Evolutionary conservation across 2,888 invertebrate species (phyloP).

Genomic region (Parnassius apollo): DNA sequence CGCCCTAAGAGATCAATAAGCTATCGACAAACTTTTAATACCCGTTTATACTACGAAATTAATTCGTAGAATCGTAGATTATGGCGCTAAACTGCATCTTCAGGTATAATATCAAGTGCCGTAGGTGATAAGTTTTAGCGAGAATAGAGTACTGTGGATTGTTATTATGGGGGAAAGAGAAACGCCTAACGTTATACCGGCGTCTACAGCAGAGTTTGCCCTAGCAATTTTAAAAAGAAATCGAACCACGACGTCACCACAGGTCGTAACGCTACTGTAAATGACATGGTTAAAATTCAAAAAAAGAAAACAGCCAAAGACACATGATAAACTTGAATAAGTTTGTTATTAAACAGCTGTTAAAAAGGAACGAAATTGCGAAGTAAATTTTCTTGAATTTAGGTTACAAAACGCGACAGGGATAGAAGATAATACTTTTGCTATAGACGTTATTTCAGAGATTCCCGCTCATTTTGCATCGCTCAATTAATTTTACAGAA

Average conservation of each 20-base stretch:
- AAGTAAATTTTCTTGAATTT: slow-evolving; percentile 32
- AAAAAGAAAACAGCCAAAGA: too few species aligned
- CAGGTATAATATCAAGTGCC: slow-evolving; percentile 49
- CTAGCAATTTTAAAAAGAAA: slow-evolving; percentile 64
- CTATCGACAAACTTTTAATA: too few species aligned
- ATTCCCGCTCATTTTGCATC: slow-evolving; percentile 44
- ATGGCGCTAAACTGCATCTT: too few species aligned
- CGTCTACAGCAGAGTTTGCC: slow-evolving; percentile 63
- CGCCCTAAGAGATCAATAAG: too few species aligned
- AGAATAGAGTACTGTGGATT: slow-evolving; percentile 75
- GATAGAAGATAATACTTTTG: slow-evolving; percentile 42
- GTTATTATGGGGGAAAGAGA: slow-evolving; percentile 62
- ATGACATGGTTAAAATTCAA: too few species aligned
- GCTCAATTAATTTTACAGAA: slow-evolving; percentile 26
- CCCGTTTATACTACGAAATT: too few species aligned
- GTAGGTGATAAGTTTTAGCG: slow-evolving; percentile 73
- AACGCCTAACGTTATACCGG: slow-evolving; percentile 53
- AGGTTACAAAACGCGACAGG: slow-evolving; percentile 50
- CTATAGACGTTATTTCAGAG: slow-evolving; percentile 31
- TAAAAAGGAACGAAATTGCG: slow-evolving; percentile 30
- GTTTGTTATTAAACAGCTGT: too few species aligned
- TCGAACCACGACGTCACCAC: slow-evolving; percentile 67
- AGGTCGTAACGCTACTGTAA: slow-evolving; percentile 39
- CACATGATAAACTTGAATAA: too few species aligned
- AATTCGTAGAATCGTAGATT: too few species aligned